These are phyloP conservation scores for Metacarcinus magister DNA, from an alignment of 2,888 invertebrate species.

Conservation along the genomic window DNA sequence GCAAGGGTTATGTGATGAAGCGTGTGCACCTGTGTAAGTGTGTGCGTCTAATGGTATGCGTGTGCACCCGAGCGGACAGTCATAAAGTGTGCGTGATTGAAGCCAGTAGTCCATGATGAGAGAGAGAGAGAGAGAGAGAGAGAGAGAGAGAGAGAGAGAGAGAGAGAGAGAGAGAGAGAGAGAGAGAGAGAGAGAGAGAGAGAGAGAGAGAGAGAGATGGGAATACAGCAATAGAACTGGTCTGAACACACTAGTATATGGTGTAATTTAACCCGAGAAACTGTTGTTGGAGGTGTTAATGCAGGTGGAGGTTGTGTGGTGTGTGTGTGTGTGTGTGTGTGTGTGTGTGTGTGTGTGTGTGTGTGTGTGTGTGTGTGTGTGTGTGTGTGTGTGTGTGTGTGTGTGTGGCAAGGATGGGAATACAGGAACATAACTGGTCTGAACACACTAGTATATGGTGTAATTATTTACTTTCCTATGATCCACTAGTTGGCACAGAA, in stretches of 20 bases:
- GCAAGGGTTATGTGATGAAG: constrained; percentile 21
- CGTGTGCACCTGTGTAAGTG: neutral
- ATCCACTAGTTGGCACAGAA: no score
- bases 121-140: no score
- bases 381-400: neutral
- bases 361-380: no score
- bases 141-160: no score
- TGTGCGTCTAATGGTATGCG: constrained; percentile 31
- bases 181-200: no score
- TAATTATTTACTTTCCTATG: no score
- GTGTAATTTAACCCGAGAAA: constrained; percentile 93
- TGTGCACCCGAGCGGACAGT: neutral
- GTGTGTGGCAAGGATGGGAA: constrained; percentile 84
- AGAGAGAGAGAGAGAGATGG: constrained; percentile 84
- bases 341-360: no score
- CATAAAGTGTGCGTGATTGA: constrained; percentile 20
- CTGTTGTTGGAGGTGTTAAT: constrained; percentile 85
- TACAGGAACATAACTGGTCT: constrained; percentile 88
- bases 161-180: no score
- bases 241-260: constrained; percentile 90
- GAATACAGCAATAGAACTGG: constrained; percentile 88
- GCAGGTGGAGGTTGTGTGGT: neutral
- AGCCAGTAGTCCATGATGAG: neutral
- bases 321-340: no score
- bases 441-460: constrained; percentile 90